Evolutionary conservation across 2,888 invertebrate species (phyloP), one percentile per base, ranked within the genome.

Genomic region (Lordiphosa andalusiaca): DNA sequence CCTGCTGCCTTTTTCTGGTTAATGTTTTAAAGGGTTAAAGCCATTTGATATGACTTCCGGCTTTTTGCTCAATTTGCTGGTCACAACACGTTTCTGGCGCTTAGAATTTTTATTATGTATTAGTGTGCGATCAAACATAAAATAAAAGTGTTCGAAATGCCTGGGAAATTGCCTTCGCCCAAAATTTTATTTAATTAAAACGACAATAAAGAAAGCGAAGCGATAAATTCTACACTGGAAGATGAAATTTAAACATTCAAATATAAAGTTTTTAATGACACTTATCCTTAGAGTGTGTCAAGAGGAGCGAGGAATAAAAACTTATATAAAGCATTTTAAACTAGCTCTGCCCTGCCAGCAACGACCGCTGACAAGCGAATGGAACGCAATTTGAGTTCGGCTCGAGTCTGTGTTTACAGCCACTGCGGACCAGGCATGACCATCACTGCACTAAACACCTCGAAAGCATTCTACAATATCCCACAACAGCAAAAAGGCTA

Each of bases 131-230:
- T 46, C 35, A 50, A 40, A 50, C 73, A 67, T 50, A 16, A 44
- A 44, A 30, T n/a, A 44, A 44, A 33, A 33, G 10, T 44, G 30
- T 10, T 16, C 56, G 53, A 67, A 72, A 64, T 61, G 41, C 56
- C 56, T 9, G 36, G n/a, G 59, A 76, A 84, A 70, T 81, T 67
- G 77, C 76, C 81, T 81, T 69, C 67, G 50, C 75, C 63, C 72
- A 67, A 75, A 75, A 74, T 74, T 57, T 84, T 73, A 84, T 77
- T 84, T 77, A 76, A 81, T 77, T 84, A 75, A 76, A 83, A 80
- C 58, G 53, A 54, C 54, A 25, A 12, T 6, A 21, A 10, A 23
- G 6, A 7, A 21, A 6, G 23, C 6, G 6, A n/a, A 21, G n/a
- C 23, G 13, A 13, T 42, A 42, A 42, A 10, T 9, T 2, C 0